These are phyloP conservation scores for Cephalopterus ornatus DNA, from an alignment of 2,113 vertebrate genomes.

Conservation along the genomic window DNA sequence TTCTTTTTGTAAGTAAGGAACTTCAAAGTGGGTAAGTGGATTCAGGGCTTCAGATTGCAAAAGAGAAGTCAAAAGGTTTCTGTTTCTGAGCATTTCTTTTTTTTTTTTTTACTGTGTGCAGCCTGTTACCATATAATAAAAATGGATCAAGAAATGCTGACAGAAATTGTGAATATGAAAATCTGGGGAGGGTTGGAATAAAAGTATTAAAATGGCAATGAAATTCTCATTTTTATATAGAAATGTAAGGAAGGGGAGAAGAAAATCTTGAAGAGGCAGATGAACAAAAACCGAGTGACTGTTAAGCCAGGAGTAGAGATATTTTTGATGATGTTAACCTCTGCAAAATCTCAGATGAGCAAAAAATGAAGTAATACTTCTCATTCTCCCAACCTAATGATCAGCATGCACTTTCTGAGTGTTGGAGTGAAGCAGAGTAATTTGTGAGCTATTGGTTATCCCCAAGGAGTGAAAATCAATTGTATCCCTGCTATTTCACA, in stretches of 20 bases:
- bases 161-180: not conserved
- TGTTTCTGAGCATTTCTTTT: not conserved
- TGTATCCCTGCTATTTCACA: not conserved
- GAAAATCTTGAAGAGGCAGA: not conserved
- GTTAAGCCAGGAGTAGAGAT: not conserved
- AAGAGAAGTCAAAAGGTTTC: not conserved
- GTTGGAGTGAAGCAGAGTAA: slow-evolving; percentile 8
- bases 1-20: not conserved
- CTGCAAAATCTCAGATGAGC: not conserved
- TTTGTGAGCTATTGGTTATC: slow-evolving; percentile 23
- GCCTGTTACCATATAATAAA: not conserved
- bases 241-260: not conserved
- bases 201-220: not conserved
- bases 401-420: not conserved
- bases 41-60: not conserved
- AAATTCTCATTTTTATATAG: not conserved
- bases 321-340: not conserved
- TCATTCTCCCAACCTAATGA: not conserved
- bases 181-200: not conserved
- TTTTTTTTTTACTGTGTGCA: not conserved
- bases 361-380: slow-evolving; percentile 21
- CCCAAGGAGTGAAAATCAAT: slow-evolving; percentile 9
- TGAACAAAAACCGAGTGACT: not conserved
- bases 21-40: not conserved
- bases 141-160: not conserved